Percentiles rank a stretch among this genome's conserved stretches.
These are phyloP conservation scores for Candidula unifasciata DNA, from an alignment of 2,888 invertebrate species.

Conservation along the genomic window DNA sequence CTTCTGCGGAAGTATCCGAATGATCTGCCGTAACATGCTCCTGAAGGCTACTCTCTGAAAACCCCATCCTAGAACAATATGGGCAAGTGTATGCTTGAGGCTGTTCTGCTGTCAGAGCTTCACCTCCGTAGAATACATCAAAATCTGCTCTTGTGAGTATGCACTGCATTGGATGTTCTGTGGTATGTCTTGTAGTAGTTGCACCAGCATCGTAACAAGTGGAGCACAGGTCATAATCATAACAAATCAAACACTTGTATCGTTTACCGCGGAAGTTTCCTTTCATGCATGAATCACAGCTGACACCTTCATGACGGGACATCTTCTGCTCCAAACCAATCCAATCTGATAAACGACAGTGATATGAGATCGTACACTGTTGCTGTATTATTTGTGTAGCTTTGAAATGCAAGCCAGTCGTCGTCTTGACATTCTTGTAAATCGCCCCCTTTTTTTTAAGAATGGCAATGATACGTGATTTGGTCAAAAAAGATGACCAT, in stretches of 20 bases:
- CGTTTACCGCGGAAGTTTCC: constrained; percentile 97
- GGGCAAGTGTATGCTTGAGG: constrained; percentile 98
- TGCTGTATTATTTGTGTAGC: constrained; percentile 26
- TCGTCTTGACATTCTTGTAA: no score
- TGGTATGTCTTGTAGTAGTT: constrained; percentile 86
- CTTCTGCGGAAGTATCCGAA: constrained; percentile 93
- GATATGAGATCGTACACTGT: constrained; percentile 27
- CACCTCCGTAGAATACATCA: constrained; percentile 97
- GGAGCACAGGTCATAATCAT: constrained; percentile 99
- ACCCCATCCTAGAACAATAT: constrained; percentile 97
- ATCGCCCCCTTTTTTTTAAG: no score
- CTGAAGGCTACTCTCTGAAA: constrained; percentile 92
- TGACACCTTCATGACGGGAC: constrained; percentile 97
- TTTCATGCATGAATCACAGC: constrained; percentile 99
- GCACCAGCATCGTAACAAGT: constrained; percentile 88
- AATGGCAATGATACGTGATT: constrained; percentile 32
- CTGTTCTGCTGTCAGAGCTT: constrained; percentile 90
- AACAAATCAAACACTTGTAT: constrained; percentile 99
- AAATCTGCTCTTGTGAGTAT: constrained; percentile 97
- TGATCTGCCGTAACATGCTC: constrained; percentile 87
- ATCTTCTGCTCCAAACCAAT: constrained; percentile 80
- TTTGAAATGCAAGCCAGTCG: constrained; percentile 32
- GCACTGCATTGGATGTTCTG: constrained; percentile 99
- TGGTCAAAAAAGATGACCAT: constrained; percentile 50
- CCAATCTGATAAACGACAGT: constrained; percentile 37